Evolutionary conservation across 2,888 invertebrate species (phyloP).

Genomic region (Drosophila anomalipes): DNA sequence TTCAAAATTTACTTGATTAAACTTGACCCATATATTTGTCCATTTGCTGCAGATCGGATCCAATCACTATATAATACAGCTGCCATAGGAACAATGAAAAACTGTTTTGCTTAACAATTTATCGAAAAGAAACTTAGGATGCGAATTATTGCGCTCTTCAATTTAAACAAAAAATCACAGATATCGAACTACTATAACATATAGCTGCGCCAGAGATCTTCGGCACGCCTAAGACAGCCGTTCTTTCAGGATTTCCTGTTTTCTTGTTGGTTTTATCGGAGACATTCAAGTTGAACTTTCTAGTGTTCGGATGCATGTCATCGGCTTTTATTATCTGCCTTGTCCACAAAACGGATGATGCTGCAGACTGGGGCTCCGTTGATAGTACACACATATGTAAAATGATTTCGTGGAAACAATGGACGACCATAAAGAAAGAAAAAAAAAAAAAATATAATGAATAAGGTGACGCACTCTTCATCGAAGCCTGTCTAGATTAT

Average conservation of each 20-base stretch:
- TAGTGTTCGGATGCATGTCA: conserved; percentile 3
- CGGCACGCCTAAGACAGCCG: too few species aligned
- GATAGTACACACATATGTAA: conserved; percentile 19
- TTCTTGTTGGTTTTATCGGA: neutral
- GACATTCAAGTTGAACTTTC: conserved; percentile 2
- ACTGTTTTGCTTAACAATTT: neutral
- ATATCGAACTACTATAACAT: neutral
- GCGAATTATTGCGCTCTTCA: neutral
- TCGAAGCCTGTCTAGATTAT: conserved; percentile 18
- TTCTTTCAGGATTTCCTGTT: neutral
- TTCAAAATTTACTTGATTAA: neutral
- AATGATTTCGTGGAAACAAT: conserved; percentile 45
- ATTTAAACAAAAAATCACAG: neutral
- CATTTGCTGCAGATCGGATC: neutral
- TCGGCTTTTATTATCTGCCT: conserved; percentile 16
- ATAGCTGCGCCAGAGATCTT: neutral
- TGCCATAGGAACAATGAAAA: neutral
- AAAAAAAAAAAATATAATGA: conserved; percentile 4
- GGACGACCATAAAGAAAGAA: conserved; percentile 8
- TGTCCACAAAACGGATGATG: conserved; percentile 7
- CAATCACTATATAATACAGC: neutral
- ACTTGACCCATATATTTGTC: neutral
- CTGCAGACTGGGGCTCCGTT: conserved; percentile 14
- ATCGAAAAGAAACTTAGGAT: neutral
- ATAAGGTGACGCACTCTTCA: conserved; percentile 46